Conservation (phyloP, 2,888 invertebrate genomes). For the Philereme transversata region DNA sequence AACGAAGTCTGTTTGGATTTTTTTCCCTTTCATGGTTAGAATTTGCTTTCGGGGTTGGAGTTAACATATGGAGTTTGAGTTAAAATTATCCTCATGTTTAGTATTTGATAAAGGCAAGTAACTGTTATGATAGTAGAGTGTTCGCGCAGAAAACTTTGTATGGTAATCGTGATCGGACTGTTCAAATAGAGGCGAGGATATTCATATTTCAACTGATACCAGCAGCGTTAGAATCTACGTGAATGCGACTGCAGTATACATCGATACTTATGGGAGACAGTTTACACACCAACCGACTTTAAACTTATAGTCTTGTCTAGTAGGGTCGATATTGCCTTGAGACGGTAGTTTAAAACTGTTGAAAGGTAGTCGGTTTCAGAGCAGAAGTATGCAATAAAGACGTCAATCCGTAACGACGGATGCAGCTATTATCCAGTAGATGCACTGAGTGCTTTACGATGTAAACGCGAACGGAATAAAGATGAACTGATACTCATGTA, state of each 20-base stretch:
- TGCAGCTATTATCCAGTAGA: slow-evolving; percentile 64
- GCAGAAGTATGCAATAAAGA: slow-evolving; percentile 67
- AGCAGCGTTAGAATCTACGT: slow-evolving; percentile 52
- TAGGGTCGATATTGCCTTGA: slow-evolving; percentile 23
- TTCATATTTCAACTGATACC: slow-evolving; percentile 66
- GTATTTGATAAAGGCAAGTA: slow-evolving; percentile 10
- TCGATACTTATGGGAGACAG: slow-evolving; percentile 33
- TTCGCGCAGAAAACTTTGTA: slow-evolving; percentile 42
- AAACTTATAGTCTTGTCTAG: slow-evolving; percentile 9
- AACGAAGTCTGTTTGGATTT: no score
- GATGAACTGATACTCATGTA: slow-evolving; percentile 42
- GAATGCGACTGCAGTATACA: slow-evolving; percentile 48
- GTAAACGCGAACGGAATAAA: slow-evolving; percentile 57
- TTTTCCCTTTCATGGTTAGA: no score
- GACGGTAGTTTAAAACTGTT: slow-evolving; percentile 26
- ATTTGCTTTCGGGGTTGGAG: no score
- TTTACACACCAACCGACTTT: slow-evolving; percentile 19
- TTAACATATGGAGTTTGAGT: neutral
- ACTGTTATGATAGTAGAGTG: slow-evolving; percentile 12
- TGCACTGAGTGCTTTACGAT: slow-evolving; percentile 66
- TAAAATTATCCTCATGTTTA: slow-evolving; percentile 4
- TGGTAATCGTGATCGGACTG: slow-evolving; percentile 58
- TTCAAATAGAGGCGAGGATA: slow-evolving; percentile 56
- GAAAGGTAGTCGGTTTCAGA: slow-evolving; percentile 47
- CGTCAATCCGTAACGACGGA: slow-evolving; percentile 66